These are phyloP conservation scores for Rhinichthys osculus DNA, from an alignment of 2,797 vertebrate species.

Conservation along the genomic window DNA sequence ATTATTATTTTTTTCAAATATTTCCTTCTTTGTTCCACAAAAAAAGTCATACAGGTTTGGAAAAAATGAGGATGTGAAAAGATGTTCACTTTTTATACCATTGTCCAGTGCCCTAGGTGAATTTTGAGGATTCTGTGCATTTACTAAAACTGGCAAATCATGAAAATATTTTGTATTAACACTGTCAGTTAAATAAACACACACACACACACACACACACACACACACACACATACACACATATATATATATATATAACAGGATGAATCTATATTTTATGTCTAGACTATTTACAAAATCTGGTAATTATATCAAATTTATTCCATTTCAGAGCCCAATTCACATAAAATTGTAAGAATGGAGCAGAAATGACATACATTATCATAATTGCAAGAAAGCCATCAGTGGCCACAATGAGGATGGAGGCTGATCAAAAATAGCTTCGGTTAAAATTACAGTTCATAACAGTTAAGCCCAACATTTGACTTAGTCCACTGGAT, in stretches of 20 bases:
- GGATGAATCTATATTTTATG: background rate
- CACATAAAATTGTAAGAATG: background rate
- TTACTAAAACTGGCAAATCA: background rate
- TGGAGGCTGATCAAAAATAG: constrained; percentile 14
- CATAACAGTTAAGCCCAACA: constrained; percentile 32
- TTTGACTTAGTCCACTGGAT: constrained; percentile 65
- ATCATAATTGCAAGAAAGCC: constrained; percentile 18
- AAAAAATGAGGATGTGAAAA: background rate
- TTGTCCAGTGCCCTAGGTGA: background rate
- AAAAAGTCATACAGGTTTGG: background rate
- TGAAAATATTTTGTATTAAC: background rate
- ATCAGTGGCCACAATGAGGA: background rate
- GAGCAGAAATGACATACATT: background rate
- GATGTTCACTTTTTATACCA: background rate
- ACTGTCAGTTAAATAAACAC: background rate
- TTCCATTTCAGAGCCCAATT: constrained; percentile 11
- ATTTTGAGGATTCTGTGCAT: background rate
- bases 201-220: background rate
- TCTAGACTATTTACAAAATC: background rate
- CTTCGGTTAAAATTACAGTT: constrained; percentile 1
- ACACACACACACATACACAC: too few species aligned
- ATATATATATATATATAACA: too few species aligned
- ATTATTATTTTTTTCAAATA: too few species aligned
- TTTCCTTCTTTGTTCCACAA: background rate
- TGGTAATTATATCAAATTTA: background rate